Percentiles rank a stretch among this genome's conserved stretches.
These are phyloP conservation scores for Hirtodrosophila cameraria DNA, from an alignment of 2,888 invertebrate genomes.

Conservation along the genomic window DNA sequence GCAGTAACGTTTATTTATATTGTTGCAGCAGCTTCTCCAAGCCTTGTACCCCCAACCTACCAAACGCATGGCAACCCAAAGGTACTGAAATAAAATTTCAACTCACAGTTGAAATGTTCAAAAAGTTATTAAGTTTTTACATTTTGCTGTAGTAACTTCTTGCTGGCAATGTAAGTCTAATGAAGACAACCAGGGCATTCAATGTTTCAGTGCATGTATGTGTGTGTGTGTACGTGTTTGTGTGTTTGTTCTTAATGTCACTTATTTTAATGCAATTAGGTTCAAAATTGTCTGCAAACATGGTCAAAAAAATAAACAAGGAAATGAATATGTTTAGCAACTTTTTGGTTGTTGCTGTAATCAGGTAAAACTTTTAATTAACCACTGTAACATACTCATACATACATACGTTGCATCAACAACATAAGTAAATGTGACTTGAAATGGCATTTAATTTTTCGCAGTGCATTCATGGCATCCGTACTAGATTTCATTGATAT, in stretches of 20 bases:
- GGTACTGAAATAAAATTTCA: conserved; percentile 66
- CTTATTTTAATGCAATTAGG: conserved; percentile 61
- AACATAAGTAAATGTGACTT: conserved; percentile 22
- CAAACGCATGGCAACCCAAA: conserved; percentile 18
- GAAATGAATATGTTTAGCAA: conserved; percentile 19
- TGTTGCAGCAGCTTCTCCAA: conserved; percentile 40
- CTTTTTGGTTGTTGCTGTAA: conserved; percentile 8
- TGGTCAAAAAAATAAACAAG: conserved; percentile 10
- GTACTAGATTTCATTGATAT: too few relatives aligned
- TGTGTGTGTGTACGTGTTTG: neutral
- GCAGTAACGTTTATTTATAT: conserved; percentile 71
- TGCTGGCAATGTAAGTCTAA: conserved; percentile 69
- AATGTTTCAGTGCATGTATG: neutral
- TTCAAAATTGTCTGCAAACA: conserved; percentile 43
- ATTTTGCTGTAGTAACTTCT: conserved; percentile 47
- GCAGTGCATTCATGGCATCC: conserved; percentile 25
- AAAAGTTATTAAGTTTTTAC: conserved; percentile 72
- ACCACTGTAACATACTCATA: conserved; percentile 55
- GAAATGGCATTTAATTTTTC: conserved; percentile 16
- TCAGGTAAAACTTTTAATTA: conserved; percentile 65
- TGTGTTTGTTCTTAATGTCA: conserved; percentile 14
- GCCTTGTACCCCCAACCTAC: neutral
- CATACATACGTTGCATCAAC: conserved; percentile 37
- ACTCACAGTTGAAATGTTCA: conserved; percentile 69
- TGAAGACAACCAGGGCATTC: conserved; percentile 60